These are phyloP conservation scores for Bradypodion ventrale DNA, from an alignment of 2,797 vertebrate species.

Conservation along the genomic window DNA sequence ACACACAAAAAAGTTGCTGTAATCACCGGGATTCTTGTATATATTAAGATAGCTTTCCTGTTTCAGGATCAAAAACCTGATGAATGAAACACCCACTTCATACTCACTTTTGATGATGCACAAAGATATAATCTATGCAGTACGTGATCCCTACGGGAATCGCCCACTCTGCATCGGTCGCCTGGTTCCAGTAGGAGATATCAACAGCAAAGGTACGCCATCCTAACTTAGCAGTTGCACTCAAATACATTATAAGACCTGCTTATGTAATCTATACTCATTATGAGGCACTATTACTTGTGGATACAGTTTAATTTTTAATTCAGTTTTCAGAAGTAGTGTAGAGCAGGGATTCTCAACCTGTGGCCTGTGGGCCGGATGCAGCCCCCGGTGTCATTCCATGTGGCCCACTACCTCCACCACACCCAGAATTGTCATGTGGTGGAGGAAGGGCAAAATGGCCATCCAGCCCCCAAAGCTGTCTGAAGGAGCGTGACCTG, in stretches of 20 bases:
- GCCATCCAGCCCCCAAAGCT: too few species aligned
- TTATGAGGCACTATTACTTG: not conserved
- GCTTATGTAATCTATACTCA: not conserved
- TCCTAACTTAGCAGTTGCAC: not conserved
- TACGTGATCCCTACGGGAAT: slow-evolving; percentile 96
- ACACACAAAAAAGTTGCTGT: not conserved
- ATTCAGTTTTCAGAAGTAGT: not conserved
- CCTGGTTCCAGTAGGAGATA: slow-evolving; percentile 88
- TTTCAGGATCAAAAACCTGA: slow-evolving; percentile 94
- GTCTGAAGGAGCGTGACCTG: too few species aligned
- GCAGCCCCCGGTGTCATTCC: too few species aligned
- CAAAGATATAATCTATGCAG: slow-evolving; percentile 93
- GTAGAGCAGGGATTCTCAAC: too few species aligned
- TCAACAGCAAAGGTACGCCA: slow-evolving; percentile 84
- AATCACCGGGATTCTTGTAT: slow-evolving; percentile 2
- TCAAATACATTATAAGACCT: not conserved
- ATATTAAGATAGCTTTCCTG: slow-evolving; percentile 25
- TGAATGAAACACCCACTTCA: slow-evolving; percentile 93
- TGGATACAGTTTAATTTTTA: not conserved
- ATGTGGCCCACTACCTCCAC: too few species aligned
- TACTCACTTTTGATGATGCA: slow-evolving; percentile 96
- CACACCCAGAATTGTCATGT: too few species aligned
- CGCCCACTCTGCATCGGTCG: slow-evolving; percentile 93
- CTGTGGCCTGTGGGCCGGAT: too few species aligned
- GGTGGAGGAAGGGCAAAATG: too few species aligned